Base-by-base conservation (phyloP, 2,888 invertebrate genomes). In the Mellilla xanthometata region DNA sequence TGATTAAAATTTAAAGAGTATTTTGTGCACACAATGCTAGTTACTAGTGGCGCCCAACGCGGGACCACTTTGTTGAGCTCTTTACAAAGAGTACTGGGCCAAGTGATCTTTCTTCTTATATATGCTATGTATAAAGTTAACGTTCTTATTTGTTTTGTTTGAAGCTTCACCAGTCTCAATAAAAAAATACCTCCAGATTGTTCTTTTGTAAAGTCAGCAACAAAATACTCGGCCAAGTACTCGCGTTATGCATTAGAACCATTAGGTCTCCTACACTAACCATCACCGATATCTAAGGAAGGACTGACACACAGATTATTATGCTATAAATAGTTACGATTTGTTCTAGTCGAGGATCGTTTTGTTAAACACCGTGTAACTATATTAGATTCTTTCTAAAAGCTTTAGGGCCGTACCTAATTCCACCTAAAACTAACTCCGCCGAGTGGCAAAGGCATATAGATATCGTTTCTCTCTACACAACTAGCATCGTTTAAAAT, bases 401-500 rank as follows among this genome's bases (percentile, higher is more conserved):
- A 84, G 85, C 84, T 74, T 81, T 76, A 83, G 79, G 73, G 72
- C 82, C 77, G 55, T 79, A 69, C 68, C 68, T 67, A 67, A 56
- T 72, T 31, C 43, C 46, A 45, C 33, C 42, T 74, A 78, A 54
- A 59, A 47, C 77, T 78, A 83, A 68, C 63, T 51, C 60, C 68
- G 63, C 68, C 76, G 72, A 76, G 58, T 52, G 73, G 76, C 76
- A 60, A 76, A 72, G 67, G 65, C 55, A 59, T 51, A 65, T 49
- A 56, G 54, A 65, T 56, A 63, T 44, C 48, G 40, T 47, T 29
- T 51, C 55, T 45, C 48, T 56, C 72, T 79, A 80, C 69, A 81
- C 78, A 83, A 78, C 86, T 87, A 88, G 86, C 87, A 77, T 85
- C 77, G 52, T 80, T 86, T 80, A 84, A 87, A 84, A 81, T 79